These are phyloP conservation scores for Sinocyclocheilus rhinocerous DNA, from an alignment of 2,113 vertebrate genomes.

Conservation along the genomic window DNA sequence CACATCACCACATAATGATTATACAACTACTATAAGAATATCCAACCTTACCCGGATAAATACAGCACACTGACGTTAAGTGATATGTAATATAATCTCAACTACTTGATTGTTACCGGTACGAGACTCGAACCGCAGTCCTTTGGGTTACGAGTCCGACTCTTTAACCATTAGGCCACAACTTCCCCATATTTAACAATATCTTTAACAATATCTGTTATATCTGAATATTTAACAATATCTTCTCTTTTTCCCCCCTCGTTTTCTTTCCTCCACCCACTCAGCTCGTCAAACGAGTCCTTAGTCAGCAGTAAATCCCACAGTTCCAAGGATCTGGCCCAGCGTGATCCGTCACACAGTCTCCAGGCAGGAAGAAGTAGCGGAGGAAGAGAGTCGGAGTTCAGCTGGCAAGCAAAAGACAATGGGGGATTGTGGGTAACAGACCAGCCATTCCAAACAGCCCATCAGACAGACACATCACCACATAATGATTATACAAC, in stretches of 20 bases:
- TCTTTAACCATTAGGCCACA: too few relatives aligned
- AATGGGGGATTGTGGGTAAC: neutral
- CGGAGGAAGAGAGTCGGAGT: conserved; percentile 1
- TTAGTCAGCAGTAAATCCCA: conserved; percentile 55
- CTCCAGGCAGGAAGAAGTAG: conserved; percentile 10
- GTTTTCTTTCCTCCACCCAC: conserved; percentile 22
- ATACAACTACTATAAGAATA: neutral
- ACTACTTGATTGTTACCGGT: neutral
- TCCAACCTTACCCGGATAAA: neutral
- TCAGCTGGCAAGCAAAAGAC: conserved; percentile 10
- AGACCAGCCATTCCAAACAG: conserved; percentile 14
- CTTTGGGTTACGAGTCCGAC: too few relatives aligned
- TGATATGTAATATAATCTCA: neutral
- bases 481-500: neutral
- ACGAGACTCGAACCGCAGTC: too few relatives aligned
- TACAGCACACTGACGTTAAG: neutral
- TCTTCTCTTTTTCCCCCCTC: neutral
- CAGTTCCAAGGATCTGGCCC: conserved; percentile 12
- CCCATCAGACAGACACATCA: conserved; percentile 1
- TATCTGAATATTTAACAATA: conserved; percentile 50
- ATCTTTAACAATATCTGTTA: too few relatives aligned
- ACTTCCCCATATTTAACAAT: too few relatives aligned
- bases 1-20: neutral
- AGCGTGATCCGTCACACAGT: conserved; percentile 22
- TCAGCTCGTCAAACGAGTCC: conserved; percentile 34